phyloP scores from a whole-genome alignment of 2,888 invertebrate species.

The Escarpia spicata region DNA sequence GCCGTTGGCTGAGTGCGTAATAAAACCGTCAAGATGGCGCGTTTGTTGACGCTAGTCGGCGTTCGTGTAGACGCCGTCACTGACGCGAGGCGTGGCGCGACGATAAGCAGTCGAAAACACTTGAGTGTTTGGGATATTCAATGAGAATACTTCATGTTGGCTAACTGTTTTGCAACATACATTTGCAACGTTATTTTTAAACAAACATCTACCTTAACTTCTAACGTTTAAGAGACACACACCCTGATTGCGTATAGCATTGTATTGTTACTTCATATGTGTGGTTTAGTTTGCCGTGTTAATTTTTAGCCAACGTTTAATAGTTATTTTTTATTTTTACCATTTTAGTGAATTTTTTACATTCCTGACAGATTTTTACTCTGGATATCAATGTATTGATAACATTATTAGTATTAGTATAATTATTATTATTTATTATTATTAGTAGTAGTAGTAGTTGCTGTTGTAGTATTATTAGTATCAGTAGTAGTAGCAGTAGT shows the following conservation, averaged over 20 bases:
- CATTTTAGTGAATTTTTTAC: no score
- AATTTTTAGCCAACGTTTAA: no score
- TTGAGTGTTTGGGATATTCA: neutral
- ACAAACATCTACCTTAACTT: neutral
- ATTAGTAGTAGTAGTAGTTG: no score
- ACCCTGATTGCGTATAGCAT: neutral
- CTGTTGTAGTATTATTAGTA: no score
- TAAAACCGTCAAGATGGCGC: slow-evolving; percentile 1
- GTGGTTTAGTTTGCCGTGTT: neutral
- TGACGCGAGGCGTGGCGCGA: neutral
- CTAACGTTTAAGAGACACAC: neutral
- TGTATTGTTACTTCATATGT: neutral
- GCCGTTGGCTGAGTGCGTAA: neutral
- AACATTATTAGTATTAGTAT: no score
- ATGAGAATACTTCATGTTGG: neutral
- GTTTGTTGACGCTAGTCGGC: neutral
- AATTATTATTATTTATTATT: no score
- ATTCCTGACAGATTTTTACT: no score
- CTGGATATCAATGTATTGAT: no score
- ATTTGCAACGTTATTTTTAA: neutral
- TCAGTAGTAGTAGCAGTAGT: no score
- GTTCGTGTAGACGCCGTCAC: neutral
- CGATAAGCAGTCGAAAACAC: neutral
- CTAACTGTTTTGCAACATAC: neutral
- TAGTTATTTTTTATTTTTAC: no score